Evolutionary conservation across 2,113 vertebrate species (phyloP).

Genomic region (Seriola rivoliana): DNA sequence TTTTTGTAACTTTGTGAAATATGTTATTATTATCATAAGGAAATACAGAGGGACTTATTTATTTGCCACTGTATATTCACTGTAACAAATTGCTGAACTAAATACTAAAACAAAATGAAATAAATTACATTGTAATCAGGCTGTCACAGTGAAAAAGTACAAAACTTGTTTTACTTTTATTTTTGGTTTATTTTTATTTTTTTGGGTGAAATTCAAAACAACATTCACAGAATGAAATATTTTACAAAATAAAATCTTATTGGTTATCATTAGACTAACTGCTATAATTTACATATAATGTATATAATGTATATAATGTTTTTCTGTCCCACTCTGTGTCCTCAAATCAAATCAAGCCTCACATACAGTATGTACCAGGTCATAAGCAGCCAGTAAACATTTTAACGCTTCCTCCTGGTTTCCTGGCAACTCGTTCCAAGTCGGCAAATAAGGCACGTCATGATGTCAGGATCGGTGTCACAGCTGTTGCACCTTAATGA

Average conservation of each 20-base stretch:
- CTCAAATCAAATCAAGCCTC: neutral
- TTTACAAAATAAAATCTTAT: neutral
- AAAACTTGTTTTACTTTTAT: neutral
- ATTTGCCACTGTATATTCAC: neutral
- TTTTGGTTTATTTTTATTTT: neutral
- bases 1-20: too few relatives aligned
- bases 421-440: conserved; percentile 18
- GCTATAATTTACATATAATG: too few relatives aligned
- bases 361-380: neutral
- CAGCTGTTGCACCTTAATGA: conserved; percentile 48
- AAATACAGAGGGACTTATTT: too few relatives aligned
- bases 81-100: neutral
- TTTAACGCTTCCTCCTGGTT: conserved; percentile 5
- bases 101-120: neutral
- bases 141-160: too few relatives aligned
- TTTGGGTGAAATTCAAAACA: neutral
- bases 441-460: conserved; percentile 17
- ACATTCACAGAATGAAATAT: neutral
- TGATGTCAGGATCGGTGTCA: conserved; percentile 41
- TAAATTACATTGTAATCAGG: neutral
- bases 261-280: too few relatives aligned
- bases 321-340: neutral
- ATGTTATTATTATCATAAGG: too few relatives aligned
- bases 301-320: neutral
- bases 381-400: conserved; percentile 16